Conservation (phyloP, 2,797 vertebrate species). For the Takifugu ocellatus region DNA sequence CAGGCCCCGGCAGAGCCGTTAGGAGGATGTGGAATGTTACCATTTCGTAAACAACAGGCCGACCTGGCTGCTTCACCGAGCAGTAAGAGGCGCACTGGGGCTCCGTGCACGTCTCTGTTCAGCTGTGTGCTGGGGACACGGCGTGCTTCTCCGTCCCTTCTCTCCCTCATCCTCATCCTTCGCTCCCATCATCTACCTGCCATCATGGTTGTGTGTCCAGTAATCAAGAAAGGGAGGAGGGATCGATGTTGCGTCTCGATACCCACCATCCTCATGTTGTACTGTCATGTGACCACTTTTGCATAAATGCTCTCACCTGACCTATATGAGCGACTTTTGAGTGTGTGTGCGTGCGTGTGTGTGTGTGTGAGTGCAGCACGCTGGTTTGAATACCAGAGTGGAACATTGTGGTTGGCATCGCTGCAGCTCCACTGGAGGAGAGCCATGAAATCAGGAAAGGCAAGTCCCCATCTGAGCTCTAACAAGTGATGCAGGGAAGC, state of each 20-base stretch:
- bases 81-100: background rate
- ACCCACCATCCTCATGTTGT: too few species aligned
- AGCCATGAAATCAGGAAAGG: slow-evolving; percentile 44
- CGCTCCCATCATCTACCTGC: slow-evolving; percentile 38
- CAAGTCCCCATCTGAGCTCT: slow-evolving; percentile 25
- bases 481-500: too few species aligned
- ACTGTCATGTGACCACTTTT: too few species aligned
- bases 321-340: too few species aligned
- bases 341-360: too few species aligned
- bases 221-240: too few species aligned
- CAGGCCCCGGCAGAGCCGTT: background rate
- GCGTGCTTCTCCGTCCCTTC: background rate
- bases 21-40: background rate
- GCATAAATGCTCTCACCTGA: too few species aligned
- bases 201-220: too few species aligned
- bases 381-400: slow-evolving; percentile 55
- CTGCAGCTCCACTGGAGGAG: slow-evolving; percentile 19
- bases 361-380: slow-evolving; percentile 11
- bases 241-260: too few species aligned
- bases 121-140: background rate
- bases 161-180: slow-evolving; percentile 24
- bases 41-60: background rate
- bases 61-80: background rate
- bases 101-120: background rate
- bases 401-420: slow-evolving; percentile 51